Base-by-base conservation (phyloP, 2,797 vertebrate genomes). In the Typhlichthys eigenmanni region DNA sequence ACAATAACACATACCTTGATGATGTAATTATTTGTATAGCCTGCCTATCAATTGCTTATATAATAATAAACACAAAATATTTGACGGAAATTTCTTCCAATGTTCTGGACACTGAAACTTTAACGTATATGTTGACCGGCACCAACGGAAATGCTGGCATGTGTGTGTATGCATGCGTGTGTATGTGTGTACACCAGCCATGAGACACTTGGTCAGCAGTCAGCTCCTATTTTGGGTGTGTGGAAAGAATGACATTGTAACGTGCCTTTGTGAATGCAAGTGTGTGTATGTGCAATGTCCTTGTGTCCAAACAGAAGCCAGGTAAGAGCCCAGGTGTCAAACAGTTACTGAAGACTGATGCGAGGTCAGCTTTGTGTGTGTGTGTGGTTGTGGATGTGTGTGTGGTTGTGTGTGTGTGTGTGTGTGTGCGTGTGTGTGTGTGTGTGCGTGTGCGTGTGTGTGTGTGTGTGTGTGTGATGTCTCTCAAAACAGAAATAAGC, bases 311-410 rank as follows among this genome's bases (percentile, higher is more conserved):
- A 75, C 83, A 75, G 62, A 66, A 78, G 73, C 56, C 63, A 69
- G 72, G 70, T 57, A 73, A 54, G 65, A 80, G 55, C 60, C 67
- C 46, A 65, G 66, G 70, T 88, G 88, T 86, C 87, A 88, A 79
- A 68, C 1, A 1, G 47, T 72, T 81, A 84, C 77, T 56, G 80
- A 84, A 88, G 87, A 88, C 78, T 70, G 79, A 90, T 88, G 80
- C 82, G 19, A 3, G 69, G 65, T 55, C 54, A 13, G 58, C 62
- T 3, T 8, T 60, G 47, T 63, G 61, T 13, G 60, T 53, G 38
- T 46, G 38, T 61, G 61, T 19, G 24, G 24, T 24, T 24, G 24
- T 24, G 24, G 19, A 46, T 63, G 61, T 32, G 50, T 24, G 13
- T 58, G 12, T 64, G 48, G 19, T 19, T 55, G 68, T 13, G 32